Base-by-base conservation (phyloP, 2,113 vertebrate genomes). In the Chrysochloris asiatica region DNA sequence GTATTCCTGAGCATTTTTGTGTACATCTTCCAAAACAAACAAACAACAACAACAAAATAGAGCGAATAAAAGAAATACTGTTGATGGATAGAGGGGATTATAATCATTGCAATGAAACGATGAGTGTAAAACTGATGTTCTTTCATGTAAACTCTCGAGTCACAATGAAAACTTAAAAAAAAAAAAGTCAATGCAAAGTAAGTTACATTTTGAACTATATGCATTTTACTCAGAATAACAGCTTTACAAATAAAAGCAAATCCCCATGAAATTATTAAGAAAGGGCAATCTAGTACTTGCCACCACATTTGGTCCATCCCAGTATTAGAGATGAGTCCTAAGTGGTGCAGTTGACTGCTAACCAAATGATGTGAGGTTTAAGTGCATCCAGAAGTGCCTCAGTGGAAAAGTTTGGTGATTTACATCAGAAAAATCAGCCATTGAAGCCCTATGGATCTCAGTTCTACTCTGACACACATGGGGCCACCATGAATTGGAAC, bases 191-290 rank as follows among this genome's bases (percentile, higher is more conserved):
- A 22, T 6, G 12, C 63, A 83, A 72, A 38, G 19, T 9, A 72
- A 78, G 30, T 83, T n/a, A 43, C 61, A 56, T 71, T 95, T 87
- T 95, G 69, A 84, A 63, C n/a, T 75, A 17, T 41, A 75, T 78
- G 47, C 7, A 50, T 80, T 95, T 91, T 87, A 87, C 83, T 93
- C 26, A 61, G 43, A 56, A n/a, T 8, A 92, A 30, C 22, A 78
- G 38, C 21, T 45, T 93, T 65, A 75, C 6, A 93, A 87, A 72
- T 73, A 84, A 91, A 84, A 84, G 52, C 28, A 78, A 84, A 79
- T 65, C 1, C 13, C 78, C 91, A 77, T 80, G 10, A 61, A 26
- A 61, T 6, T 28, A 30, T 26, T 30, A 91, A 84, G 22, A 80
- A 9, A n/a, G 13, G 19, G 59, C 16, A 52, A 61, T 48, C 28